Evolutionary conservation across 37 sponge, comb jelly and placozoan species (phyloP).

Genomic region (Ephydatia muelleri): DNA sequence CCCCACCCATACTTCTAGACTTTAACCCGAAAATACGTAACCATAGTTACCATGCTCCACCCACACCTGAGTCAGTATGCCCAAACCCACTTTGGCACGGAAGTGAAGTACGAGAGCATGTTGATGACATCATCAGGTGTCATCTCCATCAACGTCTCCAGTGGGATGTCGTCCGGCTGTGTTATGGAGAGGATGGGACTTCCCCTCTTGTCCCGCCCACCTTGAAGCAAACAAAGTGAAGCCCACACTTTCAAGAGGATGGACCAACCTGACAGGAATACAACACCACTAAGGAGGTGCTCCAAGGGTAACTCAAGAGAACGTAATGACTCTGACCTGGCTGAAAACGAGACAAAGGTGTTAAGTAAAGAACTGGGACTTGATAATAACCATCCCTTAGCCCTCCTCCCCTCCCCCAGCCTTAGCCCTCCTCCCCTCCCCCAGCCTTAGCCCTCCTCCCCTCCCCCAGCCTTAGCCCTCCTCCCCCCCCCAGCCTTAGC

Average conservation of each 20-base stretch:
- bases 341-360: slow-evolving; percentile 4
- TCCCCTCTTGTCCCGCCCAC: slow-evolving; percentile 67
- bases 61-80: background rate
- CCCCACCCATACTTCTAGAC: background rate
- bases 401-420: no score
- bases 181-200: slow-evolving; percentile 53
- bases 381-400: no score
- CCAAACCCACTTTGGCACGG: slow-evolving; percentile 57
- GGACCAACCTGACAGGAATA: slow-evolving; percentile 62
- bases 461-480: no score
- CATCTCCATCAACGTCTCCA: slow-evolving; percentile 56
- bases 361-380: no score
- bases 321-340: slow-evolving; percentile 40
- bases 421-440: no score
- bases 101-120: slow-evolving; percentile 73
- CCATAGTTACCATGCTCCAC: background rate
- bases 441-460: no score
- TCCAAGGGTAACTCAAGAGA: slow-evolving; percentile 80
- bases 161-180: slow-evolving; percentile 12
- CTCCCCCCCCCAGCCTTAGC: no score
- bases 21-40: background rate
- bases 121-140: slow-evolving; percentile 46
- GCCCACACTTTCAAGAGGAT: background rate
- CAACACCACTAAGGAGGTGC: slow-evolving; percentile 63
- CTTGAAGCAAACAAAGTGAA: background rate